A percentile compares a stretch with the other conserved stretches of the same genome.
Conservation (phyloP, 2,888 invertebrate species). For the Lasioglossum leucozonium region DNA sequence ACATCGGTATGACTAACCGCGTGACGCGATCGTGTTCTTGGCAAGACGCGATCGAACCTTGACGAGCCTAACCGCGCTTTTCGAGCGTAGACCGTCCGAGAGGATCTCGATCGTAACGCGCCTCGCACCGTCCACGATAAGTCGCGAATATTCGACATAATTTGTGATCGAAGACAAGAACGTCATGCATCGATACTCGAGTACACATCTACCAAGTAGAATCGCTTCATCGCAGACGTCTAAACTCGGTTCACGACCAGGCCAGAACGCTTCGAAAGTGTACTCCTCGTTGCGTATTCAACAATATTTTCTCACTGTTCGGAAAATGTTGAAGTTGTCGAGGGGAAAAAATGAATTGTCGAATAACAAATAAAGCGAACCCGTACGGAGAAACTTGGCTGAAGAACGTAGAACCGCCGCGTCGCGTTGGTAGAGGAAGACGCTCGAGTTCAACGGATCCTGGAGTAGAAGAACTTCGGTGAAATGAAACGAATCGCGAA, state of each 20-base stretch:
- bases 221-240: not conserved
- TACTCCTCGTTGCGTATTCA: not conserved
- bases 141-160: not conserved
- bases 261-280: not conserved
- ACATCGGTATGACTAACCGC: constrained; percentile 16
- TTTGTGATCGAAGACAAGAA: not conserved
- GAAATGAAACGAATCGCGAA: not conserved
- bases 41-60: constrained; percentile 17
- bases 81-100: not conserved
- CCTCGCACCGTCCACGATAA: not conserved
- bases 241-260: not conserved
- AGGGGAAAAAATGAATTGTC: not conserved
- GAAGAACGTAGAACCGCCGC: not conserved
- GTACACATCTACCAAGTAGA: not conserved
- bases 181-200: not conserved
- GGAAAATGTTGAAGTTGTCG: not conserved
- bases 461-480: not conserved
- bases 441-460: not conserved
- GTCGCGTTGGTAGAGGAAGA: not conserved
- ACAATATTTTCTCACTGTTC: not conserved
- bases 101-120: not conserved
- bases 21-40: constrained; percentile 25
- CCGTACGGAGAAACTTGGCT: not conserved
- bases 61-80: constrained; percentile 50
- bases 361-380: not conserved